Base-by-base conservation (phyloP, 1,140 invertebrate genomes). In the Penaeus chinensis region DNA sequence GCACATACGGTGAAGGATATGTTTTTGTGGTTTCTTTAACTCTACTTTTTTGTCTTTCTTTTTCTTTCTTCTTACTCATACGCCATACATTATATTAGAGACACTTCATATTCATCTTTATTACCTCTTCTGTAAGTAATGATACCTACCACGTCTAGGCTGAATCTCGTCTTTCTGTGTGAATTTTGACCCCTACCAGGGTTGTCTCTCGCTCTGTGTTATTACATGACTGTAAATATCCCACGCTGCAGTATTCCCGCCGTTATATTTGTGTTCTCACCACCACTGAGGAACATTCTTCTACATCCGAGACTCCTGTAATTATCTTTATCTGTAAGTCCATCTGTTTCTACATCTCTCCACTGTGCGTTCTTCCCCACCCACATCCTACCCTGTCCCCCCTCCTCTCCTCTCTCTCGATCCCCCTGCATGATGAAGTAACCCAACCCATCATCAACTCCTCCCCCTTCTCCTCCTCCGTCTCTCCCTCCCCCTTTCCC, bases 321-420 rank as follows among this genome's bases (percentile, higher is more conserved):
- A 24, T 24, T 71, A 32, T 71, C n/a, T 71, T 32, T 71, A 32
- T 71, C 66, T 71, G 66, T 71, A 71, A 24, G 66, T 71, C 66
- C 32, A 32, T 71, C 66, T 71, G n/a, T 54, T 60, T 42, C 42
- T n/a, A 11, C 42, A 79, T 60, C 77, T 60, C 77, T 79, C 42
- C 77, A 24, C 77, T 54, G 37, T 60, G 77, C 47, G 47, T 60
- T 79, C 77, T 79, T 60, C 77, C 61, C 42, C 80, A 63, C 80
- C 37, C 60, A 42, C 37, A 62, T 62, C 65, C 60, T 65, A 37
- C 80, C 80, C 65, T 60, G 47, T 13, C 61, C 77, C 77, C 77
- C 61, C 77, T 71, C 66, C 32, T 71, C 18, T 71, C 77, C 80
- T 8, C 80, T 27, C 62, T 65, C 61, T 32, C 19, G 22, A 19